phyloP scores from a whole-genome alignment of 1,140 invertebrate genomes.

The Mactra quadrangularis region DNA sequence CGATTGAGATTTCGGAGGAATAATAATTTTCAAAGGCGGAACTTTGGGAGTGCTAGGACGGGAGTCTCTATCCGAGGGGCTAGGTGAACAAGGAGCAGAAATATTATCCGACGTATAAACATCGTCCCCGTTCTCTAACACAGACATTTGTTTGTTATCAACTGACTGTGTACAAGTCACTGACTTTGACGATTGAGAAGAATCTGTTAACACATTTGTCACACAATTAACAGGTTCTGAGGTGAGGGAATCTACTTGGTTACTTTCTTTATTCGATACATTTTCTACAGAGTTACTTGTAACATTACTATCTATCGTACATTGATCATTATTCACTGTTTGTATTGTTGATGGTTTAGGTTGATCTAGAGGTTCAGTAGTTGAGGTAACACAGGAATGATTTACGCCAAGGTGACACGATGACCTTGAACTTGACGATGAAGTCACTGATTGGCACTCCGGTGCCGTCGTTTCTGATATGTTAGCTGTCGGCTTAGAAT shows the following conservation, averaged over 20 bases:
- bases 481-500: background rate
- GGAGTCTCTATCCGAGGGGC: conserved; percentile 68
- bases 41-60: conserved; percentile 80
- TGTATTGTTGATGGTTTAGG: background rate
- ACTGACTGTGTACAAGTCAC: conserved; percentile 17
- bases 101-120: conserved; percentile 23
- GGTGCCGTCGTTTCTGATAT: background rate
- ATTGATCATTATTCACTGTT: background rate
- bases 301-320: background rate
- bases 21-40: conserved; percentile 81
- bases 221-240: conserved; percentile 63
- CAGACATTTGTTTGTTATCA: conserved; percentile 4
- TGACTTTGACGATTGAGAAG: conserved; percentile 23
- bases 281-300: conserved; percentile 8
- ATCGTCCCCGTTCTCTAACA: background rate
- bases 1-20: conserved; percentile 73
- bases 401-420: conserved; percentile 5
- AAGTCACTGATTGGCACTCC: conserved; percentile 11
- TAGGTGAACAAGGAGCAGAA: conserved; percentile 17
- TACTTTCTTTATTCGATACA: background rate
- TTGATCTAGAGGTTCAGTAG: conserved; percentile 9
- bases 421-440: conserved; percentile 1
- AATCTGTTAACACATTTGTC: conserved; percentile 81
- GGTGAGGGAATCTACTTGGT: no score
- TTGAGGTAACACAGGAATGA: conserved; percentile 32